These are phyloP conservation scores for Musca domestica DNA, from an alignment of 1,140 invertebrate species.

Conservation along the genomic window DNA sequence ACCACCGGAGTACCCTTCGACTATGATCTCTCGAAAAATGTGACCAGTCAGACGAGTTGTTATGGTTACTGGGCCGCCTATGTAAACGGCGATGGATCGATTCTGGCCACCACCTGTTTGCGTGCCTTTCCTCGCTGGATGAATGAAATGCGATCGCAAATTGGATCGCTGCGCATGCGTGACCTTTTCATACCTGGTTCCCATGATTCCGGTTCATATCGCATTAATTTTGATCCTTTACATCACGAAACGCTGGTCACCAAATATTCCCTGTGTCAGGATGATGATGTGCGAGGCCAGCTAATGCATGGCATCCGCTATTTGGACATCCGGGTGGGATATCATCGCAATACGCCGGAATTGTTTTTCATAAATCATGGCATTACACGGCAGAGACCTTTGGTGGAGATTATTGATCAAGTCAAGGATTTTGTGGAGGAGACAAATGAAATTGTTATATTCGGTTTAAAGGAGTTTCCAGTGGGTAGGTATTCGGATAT, in stretches of 20 bases:
- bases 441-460: slow-evolving; percentile 65
- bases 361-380: slow-evolving; percentile 62
- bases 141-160: slow-evolving; percentile 52
- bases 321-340: slow-evolving; percentile 61
- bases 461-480: slow-evolving; percentile 65
- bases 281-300: slow-evolving; percentile 61
- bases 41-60: slow-evolving; percentile 34
- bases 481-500: slow-evolving; percentile 54
- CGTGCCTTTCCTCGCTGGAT: slow-evolving; percentile 63
- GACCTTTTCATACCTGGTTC: slow-evolving; percentile 64
- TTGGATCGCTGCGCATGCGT: slow-evolving; percentile 54
- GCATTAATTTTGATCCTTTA: slow-evolving; percentile 49
- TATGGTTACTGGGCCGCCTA: slow-evolving; percentile 52
- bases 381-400: slow-evolving; percentile 55
- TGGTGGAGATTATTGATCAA: slow-evolving; percentile 57
- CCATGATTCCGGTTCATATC: slow-evolving; percentile 64
- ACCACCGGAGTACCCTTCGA: slow-evolving; percentile 49
- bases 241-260: slow-evolving; percentile 52
- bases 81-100: slow-evolving; percentile 34
- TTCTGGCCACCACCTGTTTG: slow-evolving; percentile 54
- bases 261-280: slow-evolving; percentile 59
- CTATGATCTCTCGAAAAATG: slow-evolving; percentile 37
- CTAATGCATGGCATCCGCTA: slow-evolving; percentile 61
- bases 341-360: slow-evolving; percentile 53
- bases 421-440: slow-evolving; percentile 59